These are phyloP conservation scores for Astatoreochromis straeleni DNA, from an alignment of 2,113 vertebrate genomes.

Conservation along the genomic window DNA sequence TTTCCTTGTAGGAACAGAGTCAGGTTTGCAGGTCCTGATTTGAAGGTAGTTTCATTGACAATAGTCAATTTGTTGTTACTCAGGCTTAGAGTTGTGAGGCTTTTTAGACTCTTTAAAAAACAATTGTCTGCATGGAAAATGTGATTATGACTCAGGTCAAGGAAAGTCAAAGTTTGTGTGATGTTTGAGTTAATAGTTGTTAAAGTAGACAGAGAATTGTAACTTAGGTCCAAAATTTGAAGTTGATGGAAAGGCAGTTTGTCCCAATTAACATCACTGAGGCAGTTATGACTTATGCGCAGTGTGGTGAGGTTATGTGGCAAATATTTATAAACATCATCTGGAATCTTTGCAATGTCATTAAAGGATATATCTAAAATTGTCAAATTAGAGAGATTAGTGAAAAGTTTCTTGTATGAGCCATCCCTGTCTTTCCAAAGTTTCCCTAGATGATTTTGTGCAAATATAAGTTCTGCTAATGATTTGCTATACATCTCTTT, in stretches of 20 bases:
- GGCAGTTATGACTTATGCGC: too few species aligned
- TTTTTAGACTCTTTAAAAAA: slow-evolving; percentile 46
- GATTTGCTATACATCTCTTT: slow-evolving; percentile 64
- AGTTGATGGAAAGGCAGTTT: too few species aligned
- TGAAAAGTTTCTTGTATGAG: slow-evolving; percentile 60
- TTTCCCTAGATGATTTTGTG: slow-evolving; percentile 62
- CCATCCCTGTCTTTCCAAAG: slow-evolving; percentile 67
- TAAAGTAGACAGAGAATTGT: background rate
- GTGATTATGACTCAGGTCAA: background rate
- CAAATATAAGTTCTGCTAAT: slow-evolving; percentile 70
- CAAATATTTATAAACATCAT: too few species aligned
- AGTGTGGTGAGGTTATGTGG: too few species aligned
- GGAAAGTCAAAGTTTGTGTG: rapidly evolving
- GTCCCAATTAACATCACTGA: too few species aligned
- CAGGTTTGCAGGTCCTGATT: background rate
- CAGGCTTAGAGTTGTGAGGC: slow-evolving; percentile 62
- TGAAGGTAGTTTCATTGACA: slow-evolving; percentile 66
- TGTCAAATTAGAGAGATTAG: slow-evolving; percentile 60
- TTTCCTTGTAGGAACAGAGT: slow-evolving; percentile 60
- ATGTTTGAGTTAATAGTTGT: background rate
- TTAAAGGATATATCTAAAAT: background rate
- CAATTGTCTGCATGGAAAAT: background rate
- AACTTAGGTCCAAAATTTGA: too few species aligned
- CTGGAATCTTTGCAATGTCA: too few species aligned
- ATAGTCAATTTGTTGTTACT: slow-evolving; percentile 61